Evolutionary conservation across 2,888 invertebrate species (phyloP).

Genomic region (Andrena flavipes): DNA sequence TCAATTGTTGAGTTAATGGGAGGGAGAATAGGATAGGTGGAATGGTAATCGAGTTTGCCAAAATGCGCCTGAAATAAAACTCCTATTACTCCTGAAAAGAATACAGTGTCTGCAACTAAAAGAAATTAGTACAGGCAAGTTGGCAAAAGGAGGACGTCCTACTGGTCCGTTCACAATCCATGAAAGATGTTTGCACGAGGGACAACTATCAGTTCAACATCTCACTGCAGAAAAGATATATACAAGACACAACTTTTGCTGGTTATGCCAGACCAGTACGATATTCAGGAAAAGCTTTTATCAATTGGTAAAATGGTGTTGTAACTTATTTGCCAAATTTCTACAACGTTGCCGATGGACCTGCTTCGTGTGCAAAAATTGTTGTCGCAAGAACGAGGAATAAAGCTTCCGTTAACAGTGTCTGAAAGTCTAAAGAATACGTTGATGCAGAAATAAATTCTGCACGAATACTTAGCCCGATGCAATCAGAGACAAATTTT

Average conservation of each 20-base stretch:
- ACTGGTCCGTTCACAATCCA: constrained; percentile 58
- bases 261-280: constrained; percentile 53
- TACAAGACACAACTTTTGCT: constrained; percentile 25
- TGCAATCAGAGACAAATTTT: too few relatives aligned
- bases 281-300: constrained; percentile 61
- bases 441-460: background rate
- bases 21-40: constrained; percentile 45
- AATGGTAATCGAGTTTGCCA: constrained; percentile 75
- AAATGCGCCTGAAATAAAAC: constrained; percentile 82
- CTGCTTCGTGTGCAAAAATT: constrained; percentile 62
- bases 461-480: too few relatives aligned
- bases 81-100: constrained; percentile 80
- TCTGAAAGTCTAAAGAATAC: background rate
- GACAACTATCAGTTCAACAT: background rate
- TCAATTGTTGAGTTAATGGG: constrained; percentile 67
- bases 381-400: background rate
- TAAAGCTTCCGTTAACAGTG: background rate
- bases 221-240: background rate
- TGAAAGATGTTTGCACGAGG: constrained; percentile 19
- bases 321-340: constrained; percentile 62
- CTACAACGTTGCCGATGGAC: constrained; percentile 52
- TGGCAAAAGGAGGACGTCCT: constrained; percentile 67
- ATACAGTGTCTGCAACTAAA: constrained; percentile 81
- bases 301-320: constrained; percentile 73
- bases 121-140: constrained; percentile 79